Conservation (phyloP, 2,888 invertebrate species). For the Trissolcus japonicus region DNA sequence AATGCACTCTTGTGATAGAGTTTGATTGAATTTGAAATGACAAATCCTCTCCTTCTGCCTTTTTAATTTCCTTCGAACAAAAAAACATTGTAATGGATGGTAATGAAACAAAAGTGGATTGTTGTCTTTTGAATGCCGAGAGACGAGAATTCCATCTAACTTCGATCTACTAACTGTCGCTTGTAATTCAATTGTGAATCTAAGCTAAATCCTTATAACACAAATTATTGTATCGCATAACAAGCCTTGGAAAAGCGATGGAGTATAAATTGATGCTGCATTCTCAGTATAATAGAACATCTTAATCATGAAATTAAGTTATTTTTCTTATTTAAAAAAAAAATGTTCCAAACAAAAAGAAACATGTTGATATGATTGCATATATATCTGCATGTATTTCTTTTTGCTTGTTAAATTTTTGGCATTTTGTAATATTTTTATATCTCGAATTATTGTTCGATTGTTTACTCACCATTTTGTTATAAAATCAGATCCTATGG, state of each 20-base stretch:
- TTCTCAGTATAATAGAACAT: no score
- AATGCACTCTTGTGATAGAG: constrained; percentile 81
- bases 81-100: background rate
- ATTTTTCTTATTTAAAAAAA: no score
- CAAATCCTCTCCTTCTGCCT: constrained; percentile 86
- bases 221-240: constrained; percentile 1
- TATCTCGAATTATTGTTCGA: no score
- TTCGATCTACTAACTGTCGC: background rate
- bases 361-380: no score
- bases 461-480: constrained; percentile 57
- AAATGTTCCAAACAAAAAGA: no score
- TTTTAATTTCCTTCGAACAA: constrained; percentile 82
- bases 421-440: background rate
- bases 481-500: constrained; percentile 55
- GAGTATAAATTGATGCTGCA: background rate
- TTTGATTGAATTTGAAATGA: constrained; percentile 81
- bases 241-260: background rate
- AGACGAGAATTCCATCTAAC: background rate
- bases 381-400: no score
- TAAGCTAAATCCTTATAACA: background rate
- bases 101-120: background rate
- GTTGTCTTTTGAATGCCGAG: background rate
- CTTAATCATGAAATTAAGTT: no score
- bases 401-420: no score
- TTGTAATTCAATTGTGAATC: constrained; percentile 3